Base-by-base conservation (phyloP, 2,797 vertebrate genomes). In the Enteromius argenteus region DNA sequence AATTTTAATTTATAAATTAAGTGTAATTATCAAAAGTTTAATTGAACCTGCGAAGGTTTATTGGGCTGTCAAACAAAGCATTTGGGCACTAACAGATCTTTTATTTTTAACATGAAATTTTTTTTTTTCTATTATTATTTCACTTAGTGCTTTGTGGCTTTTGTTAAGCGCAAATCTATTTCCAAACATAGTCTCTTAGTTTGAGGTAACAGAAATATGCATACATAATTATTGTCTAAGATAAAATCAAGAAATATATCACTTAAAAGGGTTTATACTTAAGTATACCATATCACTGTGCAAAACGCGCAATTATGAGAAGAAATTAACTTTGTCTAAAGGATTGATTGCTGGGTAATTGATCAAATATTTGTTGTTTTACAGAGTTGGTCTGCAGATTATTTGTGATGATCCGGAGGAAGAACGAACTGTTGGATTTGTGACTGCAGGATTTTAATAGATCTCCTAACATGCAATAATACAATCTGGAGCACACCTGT, bases 361-460 rank as follows among this genome's bases (percentile, higher is more conserved):
- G 19, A 35, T 64, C 49, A 14, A 79, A 66, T 83, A 7, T 64
- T 58, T 79, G 13, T 71, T 79, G 37, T 78, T 85, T 81, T 60
- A 80, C 88, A 89, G 86, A 83, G 27, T 87, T 80, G 85, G 60
- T 85, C 80, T 87, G 80, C 86, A 79, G 75, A 76, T 72, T 74
- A 79, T 42, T 68, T 27, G 37, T 64, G 81, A 72, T 58, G 72
- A 62, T 64, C 64, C 58, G 46, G 51, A 77, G 64, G 53, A 85
- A 60, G 60, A 80, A 49, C 6, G 13, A 51, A 46, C 23, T 62
- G 19, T 69, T 82, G 85, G 83, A 88, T 86, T 80, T 85, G 19
- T 72, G 39, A 46, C 44, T 37, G 56, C 56, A 35, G 71, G 53
- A 84, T 81, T 84, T 79, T 32, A 42, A 68, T 37, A 64, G 32